These are phyloP conservation scores for Psilopsiagon aymara DNA, from an alignment of 2,113 vertebrate species.

Conservation along the genomic window DNA sequence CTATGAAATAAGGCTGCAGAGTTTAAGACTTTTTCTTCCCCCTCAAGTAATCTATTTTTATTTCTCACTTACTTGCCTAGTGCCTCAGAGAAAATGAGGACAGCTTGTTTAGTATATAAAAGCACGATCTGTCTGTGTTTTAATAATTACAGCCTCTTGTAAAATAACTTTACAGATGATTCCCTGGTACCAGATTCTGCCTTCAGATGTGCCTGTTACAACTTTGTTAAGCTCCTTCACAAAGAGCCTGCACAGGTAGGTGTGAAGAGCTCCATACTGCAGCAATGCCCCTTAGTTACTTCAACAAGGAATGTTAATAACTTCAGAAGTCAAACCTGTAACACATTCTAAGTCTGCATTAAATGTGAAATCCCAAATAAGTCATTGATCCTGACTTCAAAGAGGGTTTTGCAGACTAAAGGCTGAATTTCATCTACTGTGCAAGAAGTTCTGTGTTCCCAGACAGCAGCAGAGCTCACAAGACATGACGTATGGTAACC, in stretches of 20 bases:
- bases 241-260: background rate
- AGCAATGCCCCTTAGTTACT: background rate
- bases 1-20: background rate
- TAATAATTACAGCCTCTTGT: conserved; percentile 33
- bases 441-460: background rate
- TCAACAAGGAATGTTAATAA: background rate
- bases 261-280: background rate
- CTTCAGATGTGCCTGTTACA: background rate
- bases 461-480: background rate
- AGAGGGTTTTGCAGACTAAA: background rate
- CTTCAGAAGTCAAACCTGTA: background rate
- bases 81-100: conserved; percentile 14
- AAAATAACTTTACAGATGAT: background rate
- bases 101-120: conserved; percentile 23
- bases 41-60: conserved; percentile 24
- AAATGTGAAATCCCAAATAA: background rate
- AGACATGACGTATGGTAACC: fast-evolving
- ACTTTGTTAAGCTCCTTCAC: background rate
- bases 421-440: background rate
- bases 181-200: background rate
- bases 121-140: conserved; percentile 35
- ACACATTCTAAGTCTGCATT: background rate
- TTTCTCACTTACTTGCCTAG: conserved; percentile 18
- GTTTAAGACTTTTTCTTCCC: background rate
- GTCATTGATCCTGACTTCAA: background rate